Evolutionary conservation across 2,797 vertebrate species (phyloP), one percentile per base, ranked within the genome.

Genomic region (Sebastiscus albofasciatus): DNA sequence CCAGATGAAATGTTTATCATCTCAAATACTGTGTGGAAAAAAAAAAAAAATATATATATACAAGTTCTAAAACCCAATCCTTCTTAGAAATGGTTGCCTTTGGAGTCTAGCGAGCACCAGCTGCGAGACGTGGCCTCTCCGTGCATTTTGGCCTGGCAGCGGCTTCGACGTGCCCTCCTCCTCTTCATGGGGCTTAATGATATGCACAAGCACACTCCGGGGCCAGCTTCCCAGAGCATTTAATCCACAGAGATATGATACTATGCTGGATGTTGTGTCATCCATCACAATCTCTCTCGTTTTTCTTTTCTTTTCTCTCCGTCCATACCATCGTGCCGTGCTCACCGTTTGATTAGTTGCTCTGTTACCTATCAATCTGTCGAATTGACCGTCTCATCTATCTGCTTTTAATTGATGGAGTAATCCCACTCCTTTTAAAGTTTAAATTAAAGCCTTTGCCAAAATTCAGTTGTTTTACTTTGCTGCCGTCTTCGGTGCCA

Each of bases 171-270:
- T 87, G 85, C 87, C 91, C 85, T 85, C 86, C 87, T 90, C 87
- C 87, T 92, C 92, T 90, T 90, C 85, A 85, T 85, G 83, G 86
- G 78, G 75, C 84, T 89, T 95, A 93, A 95, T 92, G 90, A 94
- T 89, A 95, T 95, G 93, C 93, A 94, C 92, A 93, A 90, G 92
- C 94, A 95, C 94, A 94, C 93, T 90, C 92, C 49, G 18, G 89
- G 90, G 90, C 92, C 93, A 89, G 84, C 85, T 94, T 94, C 92
- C 88, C 90, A 89, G 90, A 94, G 92, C 92, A 91, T 94, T 94
- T 95, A 94, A 95, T 95, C 94, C 94, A 91, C 90, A 90, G 91
- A 92, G 93, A 94, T 94, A 94, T 93, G 90, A 93, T 92, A 92
- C 93, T 91, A 91, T 89, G 88, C 89, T 90, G 90, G 89, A 87